These are phyloP conservation scores for Cremastobaeus sp. DNA, from an alignment of 2,888 invertebrate genomes.

Conservation along the genomic window DNA sequence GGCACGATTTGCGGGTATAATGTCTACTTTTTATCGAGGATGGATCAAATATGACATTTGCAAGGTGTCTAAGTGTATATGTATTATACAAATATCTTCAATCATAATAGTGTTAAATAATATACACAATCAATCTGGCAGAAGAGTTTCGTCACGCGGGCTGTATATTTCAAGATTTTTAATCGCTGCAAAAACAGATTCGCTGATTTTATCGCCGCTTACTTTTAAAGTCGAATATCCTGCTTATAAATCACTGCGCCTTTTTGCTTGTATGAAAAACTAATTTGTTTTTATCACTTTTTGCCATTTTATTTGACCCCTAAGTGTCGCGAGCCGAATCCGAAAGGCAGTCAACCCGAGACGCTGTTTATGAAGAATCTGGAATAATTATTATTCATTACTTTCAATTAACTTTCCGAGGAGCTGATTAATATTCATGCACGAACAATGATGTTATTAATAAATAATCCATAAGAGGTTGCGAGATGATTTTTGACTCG, in stretches of 20 bases:
- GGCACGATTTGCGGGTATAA: constrained; percentile 38
- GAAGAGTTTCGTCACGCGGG: constrained; percentile 40
- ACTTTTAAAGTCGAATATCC: constrained; percentile 16
- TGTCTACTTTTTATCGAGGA: constrained; percentile 52
- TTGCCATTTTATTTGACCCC: no score
- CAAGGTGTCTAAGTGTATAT: constrained; percentile 28
- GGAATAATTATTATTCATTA: constrained; percentile 29
- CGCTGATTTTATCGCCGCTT: constrained; percentile 20
- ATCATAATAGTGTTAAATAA: constrained; percentile 40
- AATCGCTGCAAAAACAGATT: constrained; percentile 25
- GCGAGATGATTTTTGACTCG: background rate
- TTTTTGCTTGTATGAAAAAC: no score
- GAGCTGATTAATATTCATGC: background rate
- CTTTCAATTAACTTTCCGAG: constrained; percentile 5
- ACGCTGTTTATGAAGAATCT: constrained; percentile 6
- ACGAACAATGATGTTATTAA: constrained; percentile 19
- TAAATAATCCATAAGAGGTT: constrained; percentile 11
- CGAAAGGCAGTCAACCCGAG: no score
- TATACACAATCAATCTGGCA: constrained; percentile 45
- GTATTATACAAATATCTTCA: constrained; percentile 45
- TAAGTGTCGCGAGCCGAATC: no score
- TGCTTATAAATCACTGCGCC: background rate
- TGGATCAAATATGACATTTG: constrained; percentile 52
- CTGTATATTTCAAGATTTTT: constrained; percentile 18
- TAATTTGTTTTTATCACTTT: no score